Base-by-base conservation (phyloP, 92 coral and sea anemone species). In the Zoanthus solanderi region DNA sequence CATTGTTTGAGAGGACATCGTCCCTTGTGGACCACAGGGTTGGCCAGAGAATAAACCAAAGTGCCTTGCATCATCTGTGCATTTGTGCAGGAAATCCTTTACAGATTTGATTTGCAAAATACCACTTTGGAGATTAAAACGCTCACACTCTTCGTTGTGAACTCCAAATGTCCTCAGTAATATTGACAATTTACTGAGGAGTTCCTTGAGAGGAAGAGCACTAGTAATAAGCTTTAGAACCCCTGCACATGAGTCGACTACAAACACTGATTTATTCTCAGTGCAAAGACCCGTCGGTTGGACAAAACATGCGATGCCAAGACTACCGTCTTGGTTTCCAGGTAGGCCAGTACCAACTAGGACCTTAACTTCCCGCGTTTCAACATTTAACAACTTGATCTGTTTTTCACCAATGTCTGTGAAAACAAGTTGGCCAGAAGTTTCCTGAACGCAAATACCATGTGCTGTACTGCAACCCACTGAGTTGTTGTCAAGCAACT, bases 1-100 rank as follows among this genome's bases (percentile, higher is more conserved):
- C 42, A 83, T 44, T 17, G 87, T 83, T 66, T 83, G 87, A 46
- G 61, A 32, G 75, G 87, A 83, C 65, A 83, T 47, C 2, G 77
- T 83, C 14, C 87, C 77, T 68, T 67, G 57, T 79, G 84, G 84
- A 65, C 84, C 84, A 82, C 88, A 32, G 60, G 79, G 79, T 18
- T 66, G 67, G 17, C 87, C 78, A 13, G 50, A 72, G 48, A 82
- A 82, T 37, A 47, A 71, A 10, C 73, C 71, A 82, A 63, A 37
- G 18, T 65, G 75, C 86, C 57, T 66, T 3, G 86, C 76, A 50
- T 82, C 86, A 42, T 72, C 72, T 13, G 48, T 37, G 74, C 15
- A 82, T 48, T 34, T 47, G 17, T 84, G 47, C 60, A 84, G 88
- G 54, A 71, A 67, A n/a, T 76, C 65, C 44, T 71, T 72, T 44